Conservation (phyloP, 2,113 vertebrate genomes). For the Peromyscus maniculatus region DNA sequence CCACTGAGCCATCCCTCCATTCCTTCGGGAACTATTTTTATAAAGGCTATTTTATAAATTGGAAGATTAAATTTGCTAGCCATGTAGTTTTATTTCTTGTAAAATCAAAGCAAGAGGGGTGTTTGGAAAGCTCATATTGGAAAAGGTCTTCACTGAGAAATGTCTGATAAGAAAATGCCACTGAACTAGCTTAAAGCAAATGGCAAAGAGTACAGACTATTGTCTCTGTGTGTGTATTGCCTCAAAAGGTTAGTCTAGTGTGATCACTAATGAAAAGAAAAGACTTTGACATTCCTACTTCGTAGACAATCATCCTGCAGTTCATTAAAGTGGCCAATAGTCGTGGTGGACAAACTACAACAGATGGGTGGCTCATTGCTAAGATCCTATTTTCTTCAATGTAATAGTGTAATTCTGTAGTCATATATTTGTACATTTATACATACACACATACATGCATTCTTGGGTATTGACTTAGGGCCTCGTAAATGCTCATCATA, state of each 20-base stretch:
- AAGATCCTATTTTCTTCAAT: background rate
- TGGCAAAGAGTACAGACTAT: background rate
- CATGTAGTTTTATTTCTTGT: background rate
- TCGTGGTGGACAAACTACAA: background rate
- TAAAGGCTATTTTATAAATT: background rate
- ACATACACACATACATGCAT: background rate
- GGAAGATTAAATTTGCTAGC: background rate
- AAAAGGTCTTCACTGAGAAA: background rate
- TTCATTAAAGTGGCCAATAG: background rate
- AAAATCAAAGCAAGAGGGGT: background rate
- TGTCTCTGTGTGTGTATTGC: background rate
- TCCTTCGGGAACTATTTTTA: background rate
- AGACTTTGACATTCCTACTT: background rate
- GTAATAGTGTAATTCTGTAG: background rate
- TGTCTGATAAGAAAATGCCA: background rate
- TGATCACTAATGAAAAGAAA: background rate
- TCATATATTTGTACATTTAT: too few species aligned
- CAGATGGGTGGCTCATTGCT: background rate
- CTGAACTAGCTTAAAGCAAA: background rate
- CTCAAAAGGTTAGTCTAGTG: background rate
- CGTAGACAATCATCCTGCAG: background rate
- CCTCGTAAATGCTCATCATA: background rate
- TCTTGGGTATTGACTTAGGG: background rate
- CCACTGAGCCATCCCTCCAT: background rate
- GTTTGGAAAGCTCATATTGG: background rate